Percentiles rank a stretch among this genome's conserved stretches.
Conservation (phyloP, 2,888 invertebrate species). For the Drosophila mercatorum region DNA sequence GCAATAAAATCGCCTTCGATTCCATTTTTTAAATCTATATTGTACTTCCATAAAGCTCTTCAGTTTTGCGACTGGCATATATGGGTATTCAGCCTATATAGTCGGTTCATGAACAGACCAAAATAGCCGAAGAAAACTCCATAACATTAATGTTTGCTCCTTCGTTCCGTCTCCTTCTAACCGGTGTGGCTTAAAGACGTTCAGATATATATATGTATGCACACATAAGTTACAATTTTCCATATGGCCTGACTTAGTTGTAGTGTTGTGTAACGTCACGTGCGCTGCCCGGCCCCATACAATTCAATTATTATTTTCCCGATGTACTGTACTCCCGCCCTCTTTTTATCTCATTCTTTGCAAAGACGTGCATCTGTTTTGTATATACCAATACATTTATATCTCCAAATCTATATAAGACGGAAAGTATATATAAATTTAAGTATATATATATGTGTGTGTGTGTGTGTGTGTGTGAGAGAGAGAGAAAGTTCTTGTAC, state of each 20-base stretch:
- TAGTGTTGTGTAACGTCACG: slow-evolving; percentile 9
- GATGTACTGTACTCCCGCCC: background rate
- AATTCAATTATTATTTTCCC: background rate
- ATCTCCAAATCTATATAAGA: slow-evolving; percentile 14
- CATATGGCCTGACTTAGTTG: slow-evolving; percentile 1
- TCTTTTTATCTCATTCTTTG: background rate
- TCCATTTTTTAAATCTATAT: slow-evolving; percentile 17
- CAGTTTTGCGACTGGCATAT: slow-evolving; percentile 16
- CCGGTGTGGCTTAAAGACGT: slow-evolving; percentile 43
- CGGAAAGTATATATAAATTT: slow-evolving; percentile 11
- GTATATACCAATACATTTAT: slow-evolving; percentile 21
- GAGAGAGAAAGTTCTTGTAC: slow-evolving; percentile 13
- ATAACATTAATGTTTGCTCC: slow-evolving; percentile 1
- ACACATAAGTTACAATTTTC: slow-evolving; percentile 7
- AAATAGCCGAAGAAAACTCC: slow-evolving; percentile 10
- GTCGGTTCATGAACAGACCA: slow-evolving; percentile 30
- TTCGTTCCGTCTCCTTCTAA: slow-evolving; percentile 15
- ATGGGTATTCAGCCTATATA: background rate
- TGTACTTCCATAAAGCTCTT: slow-evolving; percentile 19
- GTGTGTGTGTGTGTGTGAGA: slow-evolving; percentile 3
- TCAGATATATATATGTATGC: background rate
- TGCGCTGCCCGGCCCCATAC: background rate
- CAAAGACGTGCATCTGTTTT: slow-evolving; percentile 16
- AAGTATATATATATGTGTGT: background rate
- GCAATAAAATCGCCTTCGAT: slow-evolving; percentile 25